Evolutionary conservation across 1,140 invertebrate genomes (phyloP).

Genomic region (Cyclargus thomasi): DNA sequence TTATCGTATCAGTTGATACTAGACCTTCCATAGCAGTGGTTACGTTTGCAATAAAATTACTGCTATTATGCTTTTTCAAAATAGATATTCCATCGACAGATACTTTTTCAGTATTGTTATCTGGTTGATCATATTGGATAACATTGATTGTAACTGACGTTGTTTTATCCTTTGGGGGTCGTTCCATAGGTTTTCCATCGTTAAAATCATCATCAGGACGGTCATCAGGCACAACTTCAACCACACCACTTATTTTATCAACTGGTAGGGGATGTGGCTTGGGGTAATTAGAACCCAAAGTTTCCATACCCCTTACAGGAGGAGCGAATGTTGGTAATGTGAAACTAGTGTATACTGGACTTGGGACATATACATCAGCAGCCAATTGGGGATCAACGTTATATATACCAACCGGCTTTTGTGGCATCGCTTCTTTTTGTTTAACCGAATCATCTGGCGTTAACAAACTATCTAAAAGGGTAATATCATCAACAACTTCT

Average conservation of each 20-base stretch:
- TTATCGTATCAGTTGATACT: constrained; percentile 20
- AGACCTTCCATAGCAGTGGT: constrained; percentile 18
- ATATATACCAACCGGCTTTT: constrained; percentile 41
- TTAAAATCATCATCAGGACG: constrained; percentile 40
- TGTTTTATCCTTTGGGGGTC: constrained; percentile 67
- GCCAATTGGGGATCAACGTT: constrained; percentile 57
- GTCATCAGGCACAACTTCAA: constrained; percentile 44
- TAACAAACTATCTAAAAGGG: constrained; percentile 61
- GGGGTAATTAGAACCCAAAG: constrained; percentile 71
- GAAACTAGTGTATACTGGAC: constrained; percentile 81
- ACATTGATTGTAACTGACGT: constrained; percentile 67
- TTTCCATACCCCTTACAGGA: constrained; percentile 70
- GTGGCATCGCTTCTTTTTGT: constrained; percentile 46
- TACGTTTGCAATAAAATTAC: constrained; percentile 19
- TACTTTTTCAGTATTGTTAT: constrained; percentile 57
- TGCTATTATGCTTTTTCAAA: constrained; percentile 52
- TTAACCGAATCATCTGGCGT: constrained; percentile 50
- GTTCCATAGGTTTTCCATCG: constrained; percentile 64
- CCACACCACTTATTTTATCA: constrained; percentile 77
- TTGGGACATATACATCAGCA: constrained; percentile 60
- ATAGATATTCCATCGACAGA: constrained; percentile 64
- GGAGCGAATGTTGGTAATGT: constrained; percentile 77
- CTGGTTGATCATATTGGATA: constrained; percentile 44
- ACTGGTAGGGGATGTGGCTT: constrained; percentile 80
- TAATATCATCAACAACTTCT: constrained; percentile 69